These are phyloP conservation scores for Grallaria varia DNA, from an alignment of 2,113 vertebrate genomes.

Conservation along the genomic window DNA sequence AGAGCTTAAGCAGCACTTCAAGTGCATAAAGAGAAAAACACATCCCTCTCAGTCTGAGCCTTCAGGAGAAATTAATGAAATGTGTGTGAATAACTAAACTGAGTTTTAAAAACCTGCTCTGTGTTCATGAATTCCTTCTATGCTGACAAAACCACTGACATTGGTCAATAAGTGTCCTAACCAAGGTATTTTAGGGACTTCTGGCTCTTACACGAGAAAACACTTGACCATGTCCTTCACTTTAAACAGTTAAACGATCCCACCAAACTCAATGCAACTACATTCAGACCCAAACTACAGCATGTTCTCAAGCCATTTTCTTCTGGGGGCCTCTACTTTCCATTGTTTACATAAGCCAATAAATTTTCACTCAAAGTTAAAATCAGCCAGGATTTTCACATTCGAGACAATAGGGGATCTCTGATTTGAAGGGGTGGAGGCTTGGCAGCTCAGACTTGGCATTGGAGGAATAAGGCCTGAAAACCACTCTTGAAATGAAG, in stretches of 20 bases:
- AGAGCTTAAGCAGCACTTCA: constrained; percentile 15
- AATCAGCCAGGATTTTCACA: neutral
- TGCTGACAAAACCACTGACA: neutral
- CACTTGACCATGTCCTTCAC: accelerated
- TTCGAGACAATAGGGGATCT: neutral
- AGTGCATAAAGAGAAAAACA: neutral
- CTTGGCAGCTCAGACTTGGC: neutral
- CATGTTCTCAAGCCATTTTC: neutral
- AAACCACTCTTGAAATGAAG: neutral
- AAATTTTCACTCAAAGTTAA: neutral
- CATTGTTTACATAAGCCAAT: neutral
- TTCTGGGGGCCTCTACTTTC: neutral
- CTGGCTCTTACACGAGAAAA: neutral
- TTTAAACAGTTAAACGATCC: neutral
- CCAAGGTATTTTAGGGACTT: neutral
- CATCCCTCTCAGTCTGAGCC: constrained; percentile 7
- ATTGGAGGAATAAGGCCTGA: neutral
- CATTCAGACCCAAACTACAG: neutral
- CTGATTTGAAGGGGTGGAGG: neutral
- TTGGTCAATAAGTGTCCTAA: neutral
- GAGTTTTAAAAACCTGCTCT: neutral
- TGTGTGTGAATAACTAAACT: neutral
- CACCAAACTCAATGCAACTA: neutral
- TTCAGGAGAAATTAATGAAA: constrained; percentile 27
- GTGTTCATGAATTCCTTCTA: neutral